Percentiles rank a stretch among this genome's conserved stretches.
phyloP scores from a whole-genome alignment of 2,113 vertebrate genomes.

The Phocoena phocoena region DNA sequence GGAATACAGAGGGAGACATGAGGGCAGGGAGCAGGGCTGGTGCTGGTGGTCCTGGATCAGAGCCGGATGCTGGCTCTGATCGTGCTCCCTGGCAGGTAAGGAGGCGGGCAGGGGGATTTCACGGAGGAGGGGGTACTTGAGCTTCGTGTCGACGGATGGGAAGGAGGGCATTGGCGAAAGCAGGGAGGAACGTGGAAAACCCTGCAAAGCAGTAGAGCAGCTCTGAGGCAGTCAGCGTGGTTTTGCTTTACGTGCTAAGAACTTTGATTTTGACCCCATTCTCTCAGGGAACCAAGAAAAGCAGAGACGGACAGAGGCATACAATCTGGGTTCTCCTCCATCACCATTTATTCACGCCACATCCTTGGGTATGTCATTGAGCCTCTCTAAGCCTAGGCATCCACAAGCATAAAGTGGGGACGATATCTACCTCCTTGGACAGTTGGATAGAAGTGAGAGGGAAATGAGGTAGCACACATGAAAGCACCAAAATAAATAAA shows the following conservation, averaged over 20 bases:
- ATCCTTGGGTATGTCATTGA: not conserved
- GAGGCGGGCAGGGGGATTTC: accelerated
- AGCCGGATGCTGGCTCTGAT: not conserved
- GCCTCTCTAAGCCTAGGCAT: not conserved
- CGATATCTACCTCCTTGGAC: not conserved
- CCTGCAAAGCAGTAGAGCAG: not conserved
- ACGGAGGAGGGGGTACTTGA: not conserved
- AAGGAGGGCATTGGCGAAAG: not conserved
- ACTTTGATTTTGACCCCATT: not conserved
- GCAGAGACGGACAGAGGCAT: not conserved
- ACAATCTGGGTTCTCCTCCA: not conserved
- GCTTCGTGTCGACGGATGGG: too few relatives aligned
- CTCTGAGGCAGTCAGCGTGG: accelerated
- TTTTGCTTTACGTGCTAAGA: not conserved
- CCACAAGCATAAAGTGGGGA: not conserved
- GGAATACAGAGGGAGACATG: too few relatives aligned
- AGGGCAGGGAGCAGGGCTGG: too few relatives aligned
- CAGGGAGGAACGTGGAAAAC: not conserved
- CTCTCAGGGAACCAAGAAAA: not conserved
- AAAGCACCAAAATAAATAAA: not conserved
- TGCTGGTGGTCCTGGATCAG: too few relatives aligned
- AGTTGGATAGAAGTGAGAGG: not conserved
- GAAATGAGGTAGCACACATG: accelerated
- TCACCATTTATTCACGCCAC: not conserved
- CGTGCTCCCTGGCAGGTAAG: not conserved